These are phyloP conservation scores for Eulacestoma nigropectus DNA, from an alignment of 2,113 vertebrate genomes.

Conservation along the genomic window DNA sequence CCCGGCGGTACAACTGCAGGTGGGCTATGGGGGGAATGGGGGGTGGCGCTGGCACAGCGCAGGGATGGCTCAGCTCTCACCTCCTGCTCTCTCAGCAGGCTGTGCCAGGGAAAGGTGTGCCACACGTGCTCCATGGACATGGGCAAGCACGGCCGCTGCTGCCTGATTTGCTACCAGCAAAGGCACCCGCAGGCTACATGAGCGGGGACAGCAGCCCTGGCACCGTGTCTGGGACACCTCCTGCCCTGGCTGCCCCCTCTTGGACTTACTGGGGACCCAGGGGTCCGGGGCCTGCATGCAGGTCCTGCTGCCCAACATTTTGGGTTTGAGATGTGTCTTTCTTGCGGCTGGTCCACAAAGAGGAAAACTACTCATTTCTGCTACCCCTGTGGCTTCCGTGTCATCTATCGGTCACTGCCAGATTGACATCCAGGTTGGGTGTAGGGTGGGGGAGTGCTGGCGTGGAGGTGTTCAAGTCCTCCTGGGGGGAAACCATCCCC, in stretches of 20 bases:
- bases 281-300: rapidly evolving
- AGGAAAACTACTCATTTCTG: background rate
- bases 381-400: background rate
- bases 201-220: background rate
- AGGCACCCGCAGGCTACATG: background rate
- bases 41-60: background rate
- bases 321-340: background rate
- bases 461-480: rapidly evolving
- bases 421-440: background rate
- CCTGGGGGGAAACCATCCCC: background rate
- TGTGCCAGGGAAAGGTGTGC: constrained; percentile 66
- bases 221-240: rapidly evolving
- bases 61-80: background rate
- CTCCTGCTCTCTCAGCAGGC: background rate
- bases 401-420: rapidly evolving
- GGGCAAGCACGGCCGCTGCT: constrained; percentile 57
- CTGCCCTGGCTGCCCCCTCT: background rate
- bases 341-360: background rate
- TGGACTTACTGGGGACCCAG: background rate
- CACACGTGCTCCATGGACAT: constrained; percentile 62
- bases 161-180: constrained; percentile 64
- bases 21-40: background rate
- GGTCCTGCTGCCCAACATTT: background rate
- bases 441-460: background rate
- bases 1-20: constrained; percentile 73